Evolutionary conservation across 2,888 invertebrate genomes (phyloP).

Genomic region (Oscheius sp.): DNA sequence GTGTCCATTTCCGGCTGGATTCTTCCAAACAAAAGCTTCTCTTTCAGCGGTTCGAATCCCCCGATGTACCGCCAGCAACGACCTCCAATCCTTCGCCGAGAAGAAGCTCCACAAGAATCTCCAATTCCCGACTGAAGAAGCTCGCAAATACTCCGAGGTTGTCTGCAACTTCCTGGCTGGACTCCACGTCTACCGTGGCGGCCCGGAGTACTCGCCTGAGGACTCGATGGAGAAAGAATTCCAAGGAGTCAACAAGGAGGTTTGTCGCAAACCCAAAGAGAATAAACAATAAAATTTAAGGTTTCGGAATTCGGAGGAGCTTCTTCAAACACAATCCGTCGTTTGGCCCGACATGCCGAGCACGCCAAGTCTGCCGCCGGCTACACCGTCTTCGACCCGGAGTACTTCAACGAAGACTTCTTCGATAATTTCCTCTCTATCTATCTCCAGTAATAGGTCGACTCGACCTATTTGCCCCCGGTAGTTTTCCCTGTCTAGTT

Average conservation of each 20-base stretch:
- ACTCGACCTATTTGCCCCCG: not conserved
- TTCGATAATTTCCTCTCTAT: conserved; percentile 49
- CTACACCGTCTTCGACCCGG: conserved; percentile 34
- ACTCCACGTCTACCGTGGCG: conserved; percentile 58
- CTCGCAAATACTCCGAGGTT: conserved; percentile 57
- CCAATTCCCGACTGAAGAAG: conserved; percentile 42
- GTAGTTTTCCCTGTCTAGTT: not conserved
- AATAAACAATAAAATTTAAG: conserved; percentile 10
- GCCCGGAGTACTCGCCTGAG: conserved; percentile 29
- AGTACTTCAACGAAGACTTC: conserved; percentile 50
- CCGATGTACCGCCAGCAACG: conserved; percentile 44
- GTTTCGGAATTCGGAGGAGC: conserved; percentile 15
- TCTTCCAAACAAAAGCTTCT: no score
- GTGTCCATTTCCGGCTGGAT: no score
- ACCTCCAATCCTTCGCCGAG: conserved; percentile 37
- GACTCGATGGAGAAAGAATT: conserved; percentile 45
- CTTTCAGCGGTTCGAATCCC: conserved; percentile 52
- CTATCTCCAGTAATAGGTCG: not conserved
- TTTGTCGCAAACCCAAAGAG: not conserved
- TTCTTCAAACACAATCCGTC: conserved; percentile 27
- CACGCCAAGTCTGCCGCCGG: not conserved
- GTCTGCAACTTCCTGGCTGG: conserved; percentile 69
- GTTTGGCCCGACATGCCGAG: conserved; percentile 29
- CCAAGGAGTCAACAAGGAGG: conserved; percentile 38
- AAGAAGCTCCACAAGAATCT: conserved; percentile 43